Base-by-base conservation (phyloP, 2,888 invertebrate species). In the Poecilobothrus nobilitatus region DNA sequence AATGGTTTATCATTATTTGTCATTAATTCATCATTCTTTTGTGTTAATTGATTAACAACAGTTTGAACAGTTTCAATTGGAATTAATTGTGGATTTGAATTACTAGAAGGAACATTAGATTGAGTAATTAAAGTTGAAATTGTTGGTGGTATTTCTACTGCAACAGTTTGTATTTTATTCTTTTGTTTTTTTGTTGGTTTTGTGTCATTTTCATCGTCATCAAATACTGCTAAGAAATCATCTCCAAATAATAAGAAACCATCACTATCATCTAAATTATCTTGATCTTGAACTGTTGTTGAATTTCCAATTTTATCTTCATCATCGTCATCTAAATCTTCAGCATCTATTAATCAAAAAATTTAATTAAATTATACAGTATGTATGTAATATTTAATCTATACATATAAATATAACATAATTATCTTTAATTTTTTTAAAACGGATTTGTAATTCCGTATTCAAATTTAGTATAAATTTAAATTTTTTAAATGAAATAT, bases 41-140 rank as follows among this genome's bases (percentile, higher is more conserved):
- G 21, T 63, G 63, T 63, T 63, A 63, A 22, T 63, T 63, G 63
- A 63, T 63, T 63, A 21, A 63, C 63, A 21, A 63, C 63, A 8
- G 63, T 12, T 63, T 63, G 63, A 22, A 63, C 63, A 15, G 63
- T 63, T 63, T 63, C 63, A 63, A 63, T 63, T 21, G 63, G 21
- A 21, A 63, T 22, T 10, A 63, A 22, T 63, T 21, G 22, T 22
- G 63, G 22, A 10, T 21, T 63, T 5, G 22, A 21, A 63, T 22
- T 22, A 6, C 1, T 3, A 21, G 21, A 3, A 22, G 4, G 1
- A 8, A 15, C 5, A 22, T 21, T 21, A 2, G 22, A 12, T 63
- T 63, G 63, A 21, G 63, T 53, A n/a, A 18, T 2, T 18, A 2
- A 18, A 18, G 22, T 63, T 63, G 21, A 21, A 21, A 63, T 63